Base-by-base conservation (phyloP, 2,113 vertebrate genomes). In the Prionailurus bengalensis region DNA sequence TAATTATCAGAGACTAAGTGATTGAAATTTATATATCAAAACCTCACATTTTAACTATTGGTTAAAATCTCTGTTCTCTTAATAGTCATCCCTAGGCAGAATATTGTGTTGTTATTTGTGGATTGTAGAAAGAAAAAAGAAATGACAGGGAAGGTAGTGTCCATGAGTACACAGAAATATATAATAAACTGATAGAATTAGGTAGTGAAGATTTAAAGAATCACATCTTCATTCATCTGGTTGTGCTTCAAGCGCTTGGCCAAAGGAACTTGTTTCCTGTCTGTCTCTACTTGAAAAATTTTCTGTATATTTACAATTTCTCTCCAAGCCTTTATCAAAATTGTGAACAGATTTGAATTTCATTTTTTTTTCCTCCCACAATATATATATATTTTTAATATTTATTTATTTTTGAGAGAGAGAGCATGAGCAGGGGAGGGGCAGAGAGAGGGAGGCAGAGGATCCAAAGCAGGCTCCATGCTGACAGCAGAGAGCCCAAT, bases 1-100 rank as follows among this genome's bases (percentile, higher is more conserved):
- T 92, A 96, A 93, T 96, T 91, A 82, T 53, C 16, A 83, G 63
- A 93, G 58, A 85, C 63, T 86, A 48, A 45, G 13, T 89, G 27
- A 53, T 90, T 87, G 39, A 83, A 68, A 82, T 85, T 27, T 85
- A 1, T 31, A 14, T 93, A 25, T 78, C 61, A 87, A 81, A 89
- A 76, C 42, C 16, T 96, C 83, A 71, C 17, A 82, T 58, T 95
- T 70, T 78, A 81, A 81, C 66, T 53, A 2, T 55, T 81, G 16
- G 45, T 83, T 66, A 80, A 96, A 93, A 21, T 88, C 51, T 61
- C 2, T 88, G 21, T 89, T 89, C 33, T 94, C 53, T 84, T 39
- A 74, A 58, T 42, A 61, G 36, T 87, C 23, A 80, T 65, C 39
- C 85, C 33, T 55, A 45, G 86, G 51, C 42, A 66, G 89, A 88